These are phyloP conservation scores for Rattus norvegicus DNA, from an alignment of 2,113 vertebrate genomes.

Conservation along the genomic window GRCr8 NC_086020.1:67777501-67778000, in stretches of 20 bases:
- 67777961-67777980: background rate
- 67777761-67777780: background rate
- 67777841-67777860: background rate
- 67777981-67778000: background rate
- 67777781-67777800: background rate
- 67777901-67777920: conserved; percentile 56
- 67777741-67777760: background rate
- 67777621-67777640: too few species aligned
- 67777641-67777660: too few species aligned
- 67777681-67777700: too few species aligned
- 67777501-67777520: background rate
- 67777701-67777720: too few species aligned
- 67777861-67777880: background rate
- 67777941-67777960: background rate
- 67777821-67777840: background rate
- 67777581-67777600: too few species aligned
- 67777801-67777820: background rate
- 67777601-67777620: too few species aligned
- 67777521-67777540: background rate
- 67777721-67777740: background rate
- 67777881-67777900: background rate
- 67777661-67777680: too few species aligned
- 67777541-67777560: too few species aligned
- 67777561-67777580: too few species aligned
- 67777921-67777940: background rate